Evolutionary conservation across 2,113 vertebrate species (phyloP).

Genomic region (Dasypus novemcinctus): DNA sequence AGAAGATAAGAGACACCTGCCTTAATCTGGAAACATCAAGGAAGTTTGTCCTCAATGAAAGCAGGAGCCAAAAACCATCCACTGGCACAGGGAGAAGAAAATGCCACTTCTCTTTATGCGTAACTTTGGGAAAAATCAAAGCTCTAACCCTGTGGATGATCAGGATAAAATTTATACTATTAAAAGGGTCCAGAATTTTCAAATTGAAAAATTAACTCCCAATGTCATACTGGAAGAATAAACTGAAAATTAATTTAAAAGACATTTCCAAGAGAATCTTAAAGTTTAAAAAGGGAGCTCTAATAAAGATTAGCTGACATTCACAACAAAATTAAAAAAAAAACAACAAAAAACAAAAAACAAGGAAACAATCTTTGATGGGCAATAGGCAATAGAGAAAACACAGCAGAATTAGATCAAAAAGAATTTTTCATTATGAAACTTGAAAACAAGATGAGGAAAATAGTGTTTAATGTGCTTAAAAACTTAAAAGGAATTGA

Average conservation of each 20-base stretch:
- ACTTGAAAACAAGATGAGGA: neutral
- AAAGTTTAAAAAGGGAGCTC: neutral
- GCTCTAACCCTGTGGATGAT: neutral
- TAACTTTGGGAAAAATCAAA: neutral
- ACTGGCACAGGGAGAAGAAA: neutral
- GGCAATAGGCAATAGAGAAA: neutral
- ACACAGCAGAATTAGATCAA: neutral
- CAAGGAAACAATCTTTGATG: neutral
- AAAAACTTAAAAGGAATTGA: neutral
- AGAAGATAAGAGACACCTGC: neutral
- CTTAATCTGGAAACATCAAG: neutral
- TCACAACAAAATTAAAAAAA: neutral
- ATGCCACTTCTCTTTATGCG: neutral
- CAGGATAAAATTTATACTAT: neutral
- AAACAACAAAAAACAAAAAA: neutral
- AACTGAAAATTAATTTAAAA: neutral
- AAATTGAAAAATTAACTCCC: neutral
- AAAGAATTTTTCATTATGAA: neutral
- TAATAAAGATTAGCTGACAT: neutral
- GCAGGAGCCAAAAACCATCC: no score
- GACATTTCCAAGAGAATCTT: neutral
- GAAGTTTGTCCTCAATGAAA: neutral
- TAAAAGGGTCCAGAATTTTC: neutral
- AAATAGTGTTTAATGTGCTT: neutral
- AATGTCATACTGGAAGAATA: neutral